Conservation (phyloP, 2,113 vertebrate genomes). For the Austrofundulus limnaeus region DNA sequence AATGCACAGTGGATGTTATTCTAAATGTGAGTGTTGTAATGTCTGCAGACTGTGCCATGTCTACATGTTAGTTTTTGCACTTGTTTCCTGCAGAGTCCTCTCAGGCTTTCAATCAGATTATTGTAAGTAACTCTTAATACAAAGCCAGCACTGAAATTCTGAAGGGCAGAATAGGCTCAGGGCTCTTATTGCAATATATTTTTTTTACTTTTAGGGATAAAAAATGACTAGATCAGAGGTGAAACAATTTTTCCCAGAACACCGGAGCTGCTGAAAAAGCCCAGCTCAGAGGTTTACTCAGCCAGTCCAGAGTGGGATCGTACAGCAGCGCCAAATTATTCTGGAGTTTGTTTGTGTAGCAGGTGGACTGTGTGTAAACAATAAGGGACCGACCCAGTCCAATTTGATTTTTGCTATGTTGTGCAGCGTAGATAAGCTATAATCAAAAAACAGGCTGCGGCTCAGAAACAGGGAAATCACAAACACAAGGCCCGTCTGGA, state of each 20-base stretch:
- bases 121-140: not conserved
- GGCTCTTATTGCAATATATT: not conserved
- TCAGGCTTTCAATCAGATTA: not conserved
- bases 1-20: not conserved
- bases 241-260: constrained; percentile 1
- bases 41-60: not conserved
- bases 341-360: constrained; percentile 60
- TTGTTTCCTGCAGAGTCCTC: not conserved
- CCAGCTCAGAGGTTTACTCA: constrained; percentile 59
- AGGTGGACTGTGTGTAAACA: constrained; percentile 65
- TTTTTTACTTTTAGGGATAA: constrained; percentile 2
- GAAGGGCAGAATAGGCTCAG: not conserved
- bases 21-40: not conserved
- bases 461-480: constrained; percentile 32
- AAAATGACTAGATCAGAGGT: constrained; percentile 4
- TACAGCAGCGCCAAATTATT: constrained; percentile 53
- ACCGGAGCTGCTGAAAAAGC: constrained; percentile 3
- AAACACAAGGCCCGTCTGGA: constrained; percentile 24
- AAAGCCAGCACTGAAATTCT: constrained; percentile 13
- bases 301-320: constrained; percentile 49
- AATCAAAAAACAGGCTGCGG: constrained; percentile 53
- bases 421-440: constrained; percentile 55
- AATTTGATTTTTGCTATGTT: constrained; percentile 62
- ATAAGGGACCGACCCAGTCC: constrained; percentile 49
- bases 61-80: not conserved